These are phyloP conservation scores for Lepidothrix coronata DNA, from an alignment of 2,113 vertebrate species.

Conservation along the genomic window DNA sequence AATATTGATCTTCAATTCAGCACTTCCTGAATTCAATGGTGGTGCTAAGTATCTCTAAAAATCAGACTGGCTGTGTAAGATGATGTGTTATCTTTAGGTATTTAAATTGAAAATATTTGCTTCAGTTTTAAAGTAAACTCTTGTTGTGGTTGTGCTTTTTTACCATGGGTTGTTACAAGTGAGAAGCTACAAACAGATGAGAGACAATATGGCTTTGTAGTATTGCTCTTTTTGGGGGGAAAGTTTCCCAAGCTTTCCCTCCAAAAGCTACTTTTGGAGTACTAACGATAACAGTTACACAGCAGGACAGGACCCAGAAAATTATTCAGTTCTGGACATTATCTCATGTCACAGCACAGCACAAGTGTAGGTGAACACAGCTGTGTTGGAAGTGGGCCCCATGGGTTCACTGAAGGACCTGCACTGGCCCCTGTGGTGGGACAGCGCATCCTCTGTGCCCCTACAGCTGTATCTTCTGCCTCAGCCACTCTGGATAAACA, in stretches of 20 bases:
- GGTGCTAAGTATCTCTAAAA: background rate
- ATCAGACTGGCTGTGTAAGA: background rate
- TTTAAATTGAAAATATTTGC: background rate
- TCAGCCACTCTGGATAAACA: background rate
- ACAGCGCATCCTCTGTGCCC: background rate
- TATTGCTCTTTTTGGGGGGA: background rate
- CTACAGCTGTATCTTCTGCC: background rate
- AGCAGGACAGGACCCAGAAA: background rate
- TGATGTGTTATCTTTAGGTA: background rate
- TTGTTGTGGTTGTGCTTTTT: background rate
- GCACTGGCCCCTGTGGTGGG: accelerated
- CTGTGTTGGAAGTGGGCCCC: background rate
- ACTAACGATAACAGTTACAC: background rate
- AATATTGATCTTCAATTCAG: background rate
- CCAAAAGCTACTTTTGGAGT: background rate
- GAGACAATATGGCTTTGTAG: background rate
- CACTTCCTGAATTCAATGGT: background rate
- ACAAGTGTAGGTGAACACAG: background rate
- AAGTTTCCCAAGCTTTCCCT: background rate
- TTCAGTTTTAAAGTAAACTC: background rate
- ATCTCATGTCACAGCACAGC: background rate
- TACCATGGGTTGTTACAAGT: background rate
- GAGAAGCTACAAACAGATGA: background rate
- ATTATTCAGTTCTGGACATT: background rate
- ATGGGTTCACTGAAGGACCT: accelerated